Evolutionary conservation across 2,888 invertebrate species (phyloP), one percentile per base, ranked within the genome.

Genomic region (Xylota segnis): DNA sequence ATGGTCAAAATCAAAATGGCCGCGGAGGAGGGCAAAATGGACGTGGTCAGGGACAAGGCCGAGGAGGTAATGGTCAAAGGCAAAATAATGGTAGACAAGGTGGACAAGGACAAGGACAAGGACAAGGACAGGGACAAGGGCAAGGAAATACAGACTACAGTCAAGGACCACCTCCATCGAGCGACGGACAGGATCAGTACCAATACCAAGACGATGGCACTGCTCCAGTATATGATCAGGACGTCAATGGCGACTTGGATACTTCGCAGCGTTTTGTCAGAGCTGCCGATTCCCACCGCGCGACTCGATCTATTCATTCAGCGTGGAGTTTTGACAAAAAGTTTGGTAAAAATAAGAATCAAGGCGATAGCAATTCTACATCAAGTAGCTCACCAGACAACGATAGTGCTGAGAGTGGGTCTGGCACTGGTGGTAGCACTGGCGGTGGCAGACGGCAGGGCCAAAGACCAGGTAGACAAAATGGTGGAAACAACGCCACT

Each of bases 1-100:
- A 27, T 52, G 29, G 29, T 6, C 63, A 16, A 23, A 47, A 63
- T 37, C 50, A 50, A 34, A 37, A 37, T n/a, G 18, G 50, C 6
- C n/a, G n/a, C 0, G 32, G 12, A 0, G 63, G 32, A 0, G 63
- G 32, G 10, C 65, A 16, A 65, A 47, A 50, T 14, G 29, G 61
- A 32, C 7, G 54, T n/a, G 58, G 58, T 0, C 56, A 40, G 9
- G 18, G 14, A 9, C 40, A 70, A 29, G 56, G 74, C 6, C 47
- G 63, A 7, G 70, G 79, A 10, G 75, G 59, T 27, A 7, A 16
- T 47, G 66, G 66, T 10, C 58, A 37, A 12, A 56, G 56, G 14
- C 43, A 1, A 14, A 43, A 43, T 6, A 43, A 43, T 12, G 43
- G 43, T 43, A 29, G 34, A 9, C 58, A 65, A 0, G 50, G 2